A percentile compares a stretch with the other conserved stretches of the same genome.
Conservation (phyloP, 2,888 invertebrate genomes). For the Tenthredo livida region DNA sequence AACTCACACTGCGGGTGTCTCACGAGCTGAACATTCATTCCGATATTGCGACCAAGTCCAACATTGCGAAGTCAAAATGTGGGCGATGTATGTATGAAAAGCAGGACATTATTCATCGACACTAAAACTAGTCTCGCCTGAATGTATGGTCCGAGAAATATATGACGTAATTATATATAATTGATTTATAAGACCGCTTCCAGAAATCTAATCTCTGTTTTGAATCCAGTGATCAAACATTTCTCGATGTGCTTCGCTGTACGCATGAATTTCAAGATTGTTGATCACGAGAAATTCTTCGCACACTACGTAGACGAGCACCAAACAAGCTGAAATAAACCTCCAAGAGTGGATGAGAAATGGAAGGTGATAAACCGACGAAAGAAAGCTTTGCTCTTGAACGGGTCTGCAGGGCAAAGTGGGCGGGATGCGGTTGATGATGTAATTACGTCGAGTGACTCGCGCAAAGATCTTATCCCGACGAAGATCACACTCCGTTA, state of each 20-base stretch:
- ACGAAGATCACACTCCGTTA: constrained; percentile 14
- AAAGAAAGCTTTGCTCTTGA: constrained; percentile 23
- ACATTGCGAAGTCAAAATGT: not conserved
- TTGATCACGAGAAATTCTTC: not conserved
- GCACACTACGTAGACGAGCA: not conserved
- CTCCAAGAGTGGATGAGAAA: not conserved
- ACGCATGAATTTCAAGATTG: not conserved
- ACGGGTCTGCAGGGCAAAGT: constrained; percentile 9
- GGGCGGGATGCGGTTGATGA: constrained; percentile 41
- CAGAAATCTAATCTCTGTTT: not conserved
- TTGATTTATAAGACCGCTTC: not conserved
- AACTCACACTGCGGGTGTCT: not conserved
- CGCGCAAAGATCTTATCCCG: constrained; percentile 28
- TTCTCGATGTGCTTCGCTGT: not conserved
- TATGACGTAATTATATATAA: not conserved
- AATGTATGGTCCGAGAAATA: not conserved
- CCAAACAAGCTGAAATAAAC: not conserved
- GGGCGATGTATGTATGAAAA: not conserved
- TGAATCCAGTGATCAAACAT: not conserved
- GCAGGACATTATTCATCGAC: not conserved
- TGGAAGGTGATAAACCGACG: constrained; percentile 15
- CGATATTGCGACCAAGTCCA: not conserved
- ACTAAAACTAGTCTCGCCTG: not conserved
- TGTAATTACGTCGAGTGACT: constrained; percentile 52
- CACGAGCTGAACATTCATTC: not conserved